These are phyloP conservation scores for Octodonta nipae DNA, from an alignment of 2,888 invertebrate species.

Conservation along the genomic window DNA sequence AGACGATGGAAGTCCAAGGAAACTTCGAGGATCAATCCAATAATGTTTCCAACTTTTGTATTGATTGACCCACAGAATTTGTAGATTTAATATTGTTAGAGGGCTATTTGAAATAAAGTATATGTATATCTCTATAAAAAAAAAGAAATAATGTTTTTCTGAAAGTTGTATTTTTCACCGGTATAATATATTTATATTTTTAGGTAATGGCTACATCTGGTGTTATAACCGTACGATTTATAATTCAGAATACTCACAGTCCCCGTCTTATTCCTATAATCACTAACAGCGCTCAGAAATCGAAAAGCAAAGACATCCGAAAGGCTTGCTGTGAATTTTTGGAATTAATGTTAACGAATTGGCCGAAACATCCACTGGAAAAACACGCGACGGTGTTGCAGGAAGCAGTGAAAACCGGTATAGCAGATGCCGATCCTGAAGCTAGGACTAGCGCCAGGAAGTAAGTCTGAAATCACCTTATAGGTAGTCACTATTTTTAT, in stretches of 20 bases:
- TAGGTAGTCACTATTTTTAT: neutral
- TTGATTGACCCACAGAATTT: too few species aligned
- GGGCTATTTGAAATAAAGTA: too few species aligned
- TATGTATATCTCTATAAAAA: too few species aligned
- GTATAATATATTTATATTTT: constrained; percentile 13
- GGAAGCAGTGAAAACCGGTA: constrained; percentile 74
- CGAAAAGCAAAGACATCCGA: constrained; percentile 88
- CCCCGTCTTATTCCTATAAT: constrained; percentile 70
- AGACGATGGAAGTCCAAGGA: too few species aligned
- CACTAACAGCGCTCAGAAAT: constrained; percentile 56
- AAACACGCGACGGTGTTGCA: constrained; percentile 62
- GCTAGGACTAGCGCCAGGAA: constrained; percentile 71
- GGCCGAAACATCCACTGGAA: constrained; percentile 76
- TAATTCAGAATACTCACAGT: constrained; percentile 71
- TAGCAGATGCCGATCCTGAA: constrained; percentile 85
- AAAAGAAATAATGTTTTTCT: too few species aligned
- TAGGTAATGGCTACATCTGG: constrained; percentile 83
- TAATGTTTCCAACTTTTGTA: too few species aligned
- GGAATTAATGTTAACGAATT: constrained; percentile 67
- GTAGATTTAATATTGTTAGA: too few species aligned
- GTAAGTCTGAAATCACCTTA: constrained; percentile 43
- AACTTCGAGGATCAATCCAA: too few species aligned
- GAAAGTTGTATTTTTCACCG: too few species aligned
- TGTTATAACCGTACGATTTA: constrained; percentile 71
- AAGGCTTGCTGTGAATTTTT: constrained; percentile 67